Percentiles rank a stretch among this genome's conserved stretches.
phyloP scores from a whole-genome alignment of 2,797 vertebrate genomes.

The Poeciliopsis presidionis region DNA sequence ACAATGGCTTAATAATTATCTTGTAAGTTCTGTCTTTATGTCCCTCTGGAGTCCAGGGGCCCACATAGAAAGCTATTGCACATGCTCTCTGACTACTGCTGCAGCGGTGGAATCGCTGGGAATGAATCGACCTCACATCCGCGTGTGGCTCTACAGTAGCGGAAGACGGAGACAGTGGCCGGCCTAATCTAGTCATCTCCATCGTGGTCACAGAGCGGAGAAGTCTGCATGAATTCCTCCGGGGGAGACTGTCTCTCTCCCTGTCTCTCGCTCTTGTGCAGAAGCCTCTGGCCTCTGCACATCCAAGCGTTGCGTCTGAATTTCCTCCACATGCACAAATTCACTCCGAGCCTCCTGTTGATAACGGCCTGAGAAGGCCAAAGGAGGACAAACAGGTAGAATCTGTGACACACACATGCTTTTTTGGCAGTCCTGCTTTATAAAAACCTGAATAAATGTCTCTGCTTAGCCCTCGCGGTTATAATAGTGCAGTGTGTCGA shows the following conservation, averaged over 20 bases:
- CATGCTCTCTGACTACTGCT: neutral
- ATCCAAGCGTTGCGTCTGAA: conserved; percentile 29
- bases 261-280: conserved; percentile 11
- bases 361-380: conserved; percentile 6
- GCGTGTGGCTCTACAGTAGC: conserved; percentile 25
- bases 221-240: conserved; percentile 60
- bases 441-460: neutral
- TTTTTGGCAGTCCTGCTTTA: neutral
- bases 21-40: too few relatives aligned
- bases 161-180: conserved; percentile 23
- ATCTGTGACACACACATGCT: neutral
- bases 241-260: conserved; percentile 40
- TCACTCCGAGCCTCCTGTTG: conserved; percentile 8
- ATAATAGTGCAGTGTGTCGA: conserved; percentile 27
- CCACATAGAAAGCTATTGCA: too few relatives aligned
- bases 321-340: conserved; percentile 23
- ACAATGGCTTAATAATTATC: too few relatives aligned
- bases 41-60: too few relatives aligned
- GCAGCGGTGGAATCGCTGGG: conserved; percentile 26
- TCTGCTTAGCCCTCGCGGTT: neutral
- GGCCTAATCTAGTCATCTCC: conserved; percentile 69
- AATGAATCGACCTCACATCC: conserved; percentile 43
- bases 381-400: neutral
- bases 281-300: conserved; percentile 40
- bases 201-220: conserved; percentile 62